Percentiles rank a stretch among this genome's conserved stretches.
Evolutionary conservation across 2,888 invertebrate genomes (phyloP).

Genomic region (Rhabditoides inermis): DNA sequence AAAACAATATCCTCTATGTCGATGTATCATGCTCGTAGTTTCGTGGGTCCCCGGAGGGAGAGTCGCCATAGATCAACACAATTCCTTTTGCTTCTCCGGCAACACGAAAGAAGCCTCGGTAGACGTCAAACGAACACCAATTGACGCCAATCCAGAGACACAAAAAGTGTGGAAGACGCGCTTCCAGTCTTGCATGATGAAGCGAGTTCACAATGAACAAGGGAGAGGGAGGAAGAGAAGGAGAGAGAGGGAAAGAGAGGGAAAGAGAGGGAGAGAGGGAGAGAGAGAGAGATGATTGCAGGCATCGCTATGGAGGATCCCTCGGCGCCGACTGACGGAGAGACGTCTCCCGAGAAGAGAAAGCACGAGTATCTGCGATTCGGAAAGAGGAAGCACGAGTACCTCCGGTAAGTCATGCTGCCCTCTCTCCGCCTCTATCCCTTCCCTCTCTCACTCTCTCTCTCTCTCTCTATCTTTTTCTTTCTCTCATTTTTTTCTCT

Average conservation of each 20-base stretch:
- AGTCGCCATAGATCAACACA: too few species aligned
- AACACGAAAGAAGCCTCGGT: too few species aligned
- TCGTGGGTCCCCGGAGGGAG: too few species aligned
- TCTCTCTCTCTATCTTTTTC: too few species aligned
- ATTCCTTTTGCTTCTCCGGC: too few species aligned
- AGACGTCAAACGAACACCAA: too few species aligned
- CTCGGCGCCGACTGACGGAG: neutral
- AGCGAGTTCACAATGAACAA: neutral
- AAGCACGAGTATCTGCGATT: slow-evolving; percentile 51
- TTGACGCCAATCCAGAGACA: too few species aligned
- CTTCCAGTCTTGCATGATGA: neutral
- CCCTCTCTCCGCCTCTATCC: neutral
- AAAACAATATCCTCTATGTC: too few species aligned
- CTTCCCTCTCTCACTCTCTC: too few species aligned
- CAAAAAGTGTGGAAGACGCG: too few species aligned
- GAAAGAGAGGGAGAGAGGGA: neutral
- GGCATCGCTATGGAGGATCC: slow-evolving; percentile 5
- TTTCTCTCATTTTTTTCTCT: too few species aligned
- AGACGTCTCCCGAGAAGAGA: slow-evolving; percentile 37
- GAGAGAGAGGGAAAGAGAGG: neutral
- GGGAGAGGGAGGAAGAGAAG: neutral
- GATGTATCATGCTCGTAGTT: too few species aligned
- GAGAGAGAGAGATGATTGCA: neutral
- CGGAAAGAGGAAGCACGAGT: slow-evolving; percentile 50
- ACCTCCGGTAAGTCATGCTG: slow-evolving; percentile 43